Evolutionary conservation across 2,797 vertebrate species (phyloP).

Genomic region (Clarias laeviceps): DNA sequence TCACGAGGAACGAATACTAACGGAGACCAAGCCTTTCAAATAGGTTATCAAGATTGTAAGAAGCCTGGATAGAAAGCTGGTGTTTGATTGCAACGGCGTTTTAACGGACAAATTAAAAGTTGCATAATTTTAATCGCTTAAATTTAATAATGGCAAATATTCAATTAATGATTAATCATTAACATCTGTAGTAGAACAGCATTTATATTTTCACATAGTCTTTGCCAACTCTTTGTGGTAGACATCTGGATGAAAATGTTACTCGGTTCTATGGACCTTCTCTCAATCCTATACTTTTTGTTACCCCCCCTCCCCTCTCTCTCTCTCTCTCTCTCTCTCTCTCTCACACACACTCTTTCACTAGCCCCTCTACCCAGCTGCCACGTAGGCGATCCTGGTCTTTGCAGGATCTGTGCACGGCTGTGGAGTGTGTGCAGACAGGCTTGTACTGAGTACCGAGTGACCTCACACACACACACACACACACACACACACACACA

Average conservation of each 20-base stretch:
- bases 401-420: not conserved
- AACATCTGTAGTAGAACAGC: not conserved
- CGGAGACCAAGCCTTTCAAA: too few relatives aligned
- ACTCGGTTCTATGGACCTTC: not conserved
- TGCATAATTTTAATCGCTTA: too few relatives aligned
- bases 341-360: not conserved
- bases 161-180: too few relatives aligned
- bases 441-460: not conserved
- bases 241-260: not conserved
- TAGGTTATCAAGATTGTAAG: too few relatives aligned
- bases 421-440: not conserved
- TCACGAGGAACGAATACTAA: too few relatives aligned
- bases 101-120: too few relatives aligned
- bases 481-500: not conserved
- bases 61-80: too few relatives aligned
- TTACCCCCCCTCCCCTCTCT: not conserved
- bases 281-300: not conserved
- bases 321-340: not conserved
- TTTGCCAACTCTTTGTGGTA: not conserved
- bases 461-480: conserved; percentile 20
- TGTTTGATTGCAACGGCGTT: too few relatives aligned
- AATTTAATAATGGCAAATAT: too few relatives aligned
- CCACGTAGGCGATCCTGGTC: conserved; percentile 23
- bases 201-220: not conserved
- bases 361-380: conserved; percentile 36